phyloP scores from a whole-genome alignment of 1,140 invertebrate species.

The Notospermus geniculatus region DNA sequence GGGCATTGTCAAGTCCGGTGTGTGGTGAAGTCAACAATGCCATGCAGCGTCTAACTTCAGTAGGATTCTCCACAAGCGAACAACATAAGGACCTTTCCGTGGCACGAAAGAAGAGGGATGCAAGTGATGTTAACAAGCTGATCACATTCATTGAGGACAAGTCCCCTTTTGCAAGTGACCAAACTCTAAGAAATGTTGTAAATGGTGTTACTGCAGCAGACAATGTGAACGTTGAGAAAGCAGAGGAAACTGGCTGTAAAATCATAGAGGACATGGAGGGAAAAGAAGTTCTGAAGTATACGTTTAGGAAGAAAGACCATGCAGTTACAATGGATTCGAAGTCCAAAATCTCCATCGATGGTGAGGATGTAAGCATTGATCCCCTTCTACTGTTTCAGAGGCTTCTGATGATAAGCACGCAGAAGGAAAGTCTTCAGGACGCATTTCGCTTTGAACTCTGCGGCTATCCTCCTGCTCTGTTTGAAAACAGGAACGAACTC shows the following conservation, averaged over 20 bases:
- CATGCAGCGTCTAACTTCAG: constrained; percentile 25
- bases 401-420: constrained; percentile 14
- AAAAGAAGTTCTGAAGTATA: constrained; percentile 16
- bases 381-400: constrained; percentile 28
- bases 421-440: constrained; percentile 8
- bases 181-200: constrained; percentile 21
- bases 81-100: constrained; percentile 25
- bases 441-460: constrained; percentile 24
- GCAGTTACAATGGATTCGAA: constrained; percentile 19
- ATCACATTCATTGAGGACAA: constrained; percentile 15
- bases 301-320: constrained; percentile 23
- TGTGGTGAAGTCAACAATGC: constrained; percentile 27
- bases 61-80: constrained; percentile 26
- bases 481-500: constrained; percentile 19
- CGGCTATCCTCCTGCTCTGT: constrained; percentile 22
- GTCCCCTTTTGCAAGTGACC: constrained; percentile 19
- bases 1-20: constrained; percentile 27
- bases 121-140: constrained; percentile 19
- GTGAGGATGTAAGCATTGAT: constrained; percentile 19
- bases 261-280: constrained; percentile 23
- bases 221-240: constrained; percentile 19
- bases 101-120: constrained; percentile 20
- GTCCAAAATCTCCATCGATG: constrained; percentile 11
- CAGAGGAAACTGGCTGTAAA: constrained; percentile 17
- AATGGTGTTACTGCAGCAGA: constrained; percentile 14